Base-by-base conservation (phyloP, 1,140 invertebrate genomes). In the Trichoplusia ni region DNA sequence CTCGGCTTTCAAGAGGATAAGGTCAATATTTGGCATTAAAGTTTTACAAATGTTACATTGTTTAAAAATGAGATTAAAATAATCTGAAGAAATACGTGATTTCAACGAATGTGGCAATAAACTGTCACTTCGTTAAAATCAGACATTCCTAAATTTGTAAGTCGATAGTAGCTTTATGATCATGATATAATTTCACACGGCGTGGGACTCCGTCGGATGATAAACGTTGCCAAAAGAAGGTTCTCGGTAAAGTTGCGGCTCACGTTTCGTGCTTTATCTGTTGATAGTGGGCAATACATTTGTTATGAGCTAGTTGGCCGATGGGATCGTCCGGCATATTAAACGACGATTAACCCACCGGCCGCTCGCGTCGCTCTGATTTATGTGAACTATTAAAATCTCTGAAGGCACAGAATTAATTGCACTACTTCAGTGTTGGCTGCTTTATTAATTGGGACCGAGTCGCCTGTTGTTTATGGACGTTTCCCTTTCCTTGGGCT, bases 381-480 rank as follows among this genome's bases (percentile, higher is more conserved):
- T 89, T 89, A 89, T 89, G 83, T 67, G 78, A 86, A 89, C 86
- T 89, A 89, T 89, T 89, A 89, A 89, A 89, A 87, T 87, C 84
- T 86, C 72, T 78, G 86, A 86, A 87, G 82, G 86, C 84, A 75
- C 75, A 83, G 79, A 88, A 89, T 89, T 89, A 89, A 89, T 89
- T 86, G 85, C 84, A 73, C 86, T 81, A 89, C 84, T 87, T 84
- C 75, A 82, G 77, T 83, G 81, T 76, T 73, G 73, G 79, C 71
- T 77, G 81, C 80, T 82, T 89, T 88, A 89, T 89, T 89, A 89
- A 89, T 89, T 86, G 84, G 84, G 82, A 75, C 71, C 73, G 81
- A 84, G 82, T 81, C 79, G 82, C 79, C 81, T 80, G 81, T 86
- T 88, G 85, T 86, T 86, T 86, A 86, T 86, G 82, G 84, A 78